Evolutionary conservation across 2,113 vertebrate genomes (phyloP).

Genomic region (Hippocampus mohnikei): DNA sequence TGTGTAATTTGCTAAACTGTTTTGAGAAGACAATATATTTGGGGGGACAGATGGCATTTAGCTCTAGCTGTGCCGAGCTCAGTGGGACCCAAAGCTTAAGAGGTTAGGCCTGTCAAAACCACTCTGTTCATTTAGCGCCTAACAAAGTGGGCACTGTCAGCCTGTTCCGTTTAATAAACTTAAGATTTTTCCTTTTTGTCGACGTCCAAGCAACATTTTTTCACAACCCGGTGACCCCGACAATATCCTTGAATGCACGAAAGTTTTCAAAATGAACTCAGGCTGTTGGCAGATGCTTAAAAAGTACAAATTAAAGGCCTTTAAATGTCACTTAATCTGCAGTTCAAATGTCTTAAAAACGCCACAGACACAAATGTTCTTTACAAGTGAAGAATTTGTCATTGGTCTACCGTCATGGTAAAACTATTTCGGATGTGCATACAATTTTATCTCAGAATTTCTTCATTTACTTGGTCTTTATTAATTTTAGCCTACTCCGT

Average conservation of each 20-base stretch:
- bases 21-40: slow-evolving; percentile 40
- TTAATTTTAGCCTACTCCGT: too few species aligned
- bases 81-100: slow-evolving; percentile 93
- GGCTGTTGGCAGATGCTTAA: not conserved
- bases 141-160: slow-evolving; percentile 88
- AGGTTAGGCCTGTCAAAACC: slow-evolving; percentile 97
- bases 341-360: not conserved
- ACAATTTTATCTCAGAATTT: too few species aligned
- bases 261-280: slow-evolving; percentile 20
- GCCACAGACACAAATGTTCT: too few species aligned
- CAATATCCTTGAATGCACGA: slow-evolving; percentile 56
- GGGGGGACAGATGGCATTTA: slow-evolving; percentile 99
- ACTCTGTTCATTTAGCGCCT: slow-evolving; percentile 93
- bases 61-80: slow-evolving; percentile 90
- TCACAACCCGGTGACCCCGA: slow-evolving; percentile 65
- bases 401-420: not conserved
- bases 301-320: slow-evolving; percentile 16
- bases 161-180: slow-evolving; percentile 87
- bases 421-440: not conserved
- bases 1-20: slow-evolving; percentile 37
- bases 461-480: too few species aligned
- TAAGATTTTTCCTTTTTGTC: slow-evolving; percentile 74
- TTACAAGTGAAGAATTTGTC: not conserved
- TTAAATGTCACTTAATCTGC: not conserved
- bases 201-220: slow-evolving; percentile 58